Conservation (phyloP, 2,888 invertebrate genomes). For the Colletes collaris region DNA sequence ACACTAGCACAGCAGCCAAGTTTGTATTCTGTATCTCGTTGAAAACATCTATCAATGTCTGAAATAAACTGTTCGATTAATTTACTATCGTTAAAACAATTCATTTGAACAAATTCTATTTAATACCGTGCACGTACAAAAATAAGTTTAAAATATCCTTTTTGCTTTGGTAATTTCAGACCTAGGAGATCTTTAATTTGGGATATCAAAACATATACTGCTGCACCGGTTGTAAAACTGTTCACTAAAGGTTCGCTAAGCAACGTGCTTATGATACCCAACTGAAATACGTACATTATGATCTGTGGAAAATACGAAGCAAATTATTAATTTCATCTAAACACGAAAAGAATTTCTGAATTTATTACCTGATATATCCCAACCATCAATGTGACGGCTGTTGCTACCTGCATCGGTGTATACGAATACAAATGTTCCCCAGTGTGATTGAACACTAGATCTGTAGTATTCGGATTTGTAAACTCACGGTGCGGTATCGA, state of each 20-base stretch:
- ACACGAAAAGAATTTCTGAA: neutral
- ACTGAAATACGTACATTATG: conserved; percentile 89
- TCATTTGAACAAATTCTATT: neutral
- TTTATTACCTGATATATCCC: conserved; percentile 89
- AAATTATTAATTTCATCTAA: neutral
- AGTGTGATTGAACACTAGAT: conserved; percentile 85
- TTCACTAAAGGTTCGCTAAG: conserved; percentile 93
- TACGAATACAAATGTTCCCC: conserved; percentile 68
- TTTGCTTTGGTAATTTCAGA: conserved; percentile 84
- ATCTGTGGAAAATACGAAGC: conserved; percentile 84
- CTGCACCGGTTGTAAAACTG: conserved; percentile 95
- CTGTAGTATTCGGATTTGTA: conserved; percentile 87
- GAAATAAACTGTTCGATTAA: conserved; percentile 67
- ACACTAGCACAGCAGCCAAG: conserved; percentile 86
- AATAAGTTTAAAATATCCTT: conserved; percentile 86
- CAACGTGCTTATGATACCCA: conserved; percentile 90
- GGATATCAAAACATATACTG: conserved; percentile 92
- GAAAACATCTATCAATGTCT: conserved; percentile 87
- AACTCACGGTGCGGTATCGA: conserved; percentile 76
- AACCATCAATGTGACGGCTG: conserved; percentile 90
- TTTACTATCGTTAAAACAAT: conserved; percentile 3
- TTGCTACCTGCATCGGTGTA: conserved; percentile 88
- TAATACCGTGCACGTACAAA: conserved; percentile 82
- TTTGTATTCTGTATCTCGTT: conserved; percentile 85
- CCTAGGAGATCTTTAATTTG: conserved; percentile 88